A percentile compares a stretch with the other conserved stretches of the same genome.
Evolutionary conservation across 2,797 vertebrate species (phyloP).

Genomic region (Arctocebus calabarensis): DNA sequence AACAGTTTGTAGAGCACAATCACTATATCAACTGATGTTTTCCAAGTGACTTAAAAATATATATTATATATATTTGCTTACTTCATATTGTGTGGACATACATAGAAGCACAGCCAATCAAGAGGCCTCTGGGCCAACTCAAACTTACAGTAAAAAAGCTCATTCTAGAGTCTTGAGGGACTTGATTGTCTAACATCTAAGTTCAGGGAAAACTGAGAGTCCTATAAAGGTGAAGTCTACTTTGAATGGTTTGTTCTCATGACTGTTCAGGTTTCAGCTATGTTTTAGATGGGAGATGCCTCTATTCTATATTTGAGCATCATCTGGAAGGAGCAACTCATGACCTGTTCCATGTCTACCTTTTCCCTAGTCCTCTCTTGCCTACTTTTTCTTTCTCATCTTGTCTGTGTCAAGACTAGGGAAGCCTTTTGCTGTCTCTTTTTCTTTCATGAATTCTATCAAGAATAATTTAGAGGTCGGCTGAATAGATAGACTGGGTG

Average conservation of each 20-base stretch:
- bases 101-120: background rate
- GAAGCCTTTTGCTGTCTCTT: slow-evolving; percentile 12
- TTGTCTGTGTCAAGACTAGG: background rate
- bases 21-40: background rate
- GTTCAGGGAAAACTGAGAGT: slow-evolving; percentile 13
- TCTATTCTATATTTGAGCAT: background rate
- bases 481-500: background rate
- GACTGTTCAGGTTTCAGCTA: background rate
- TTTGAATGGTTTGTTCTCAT: background rate
- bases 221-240: background rate
- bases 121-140: background rate
- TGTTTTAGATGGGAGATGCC: background rate
- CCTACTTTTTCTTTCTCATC: background rate
- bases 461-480: slow-evolving; percentile 29
- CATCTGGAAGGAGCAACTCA: background rate
- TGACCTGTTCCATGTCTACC: background rate
- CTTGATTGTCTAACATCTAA: background rate
- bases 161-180: background rate
- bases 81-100: background rate
- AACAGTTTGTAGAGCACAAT: background rate
- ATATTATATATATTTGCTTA: background rate
- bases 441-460: slow-evolving; percentile 5
- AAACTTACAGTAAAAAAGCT: background rate
- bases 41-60: background rate
- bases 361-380: slow-evolving; percentile 13